These are phyloP conservation scores for Philhelius pedissequus DNA, from an alignment of 2,888 invertebrate species.

Conservation along the genomic window DNA sequence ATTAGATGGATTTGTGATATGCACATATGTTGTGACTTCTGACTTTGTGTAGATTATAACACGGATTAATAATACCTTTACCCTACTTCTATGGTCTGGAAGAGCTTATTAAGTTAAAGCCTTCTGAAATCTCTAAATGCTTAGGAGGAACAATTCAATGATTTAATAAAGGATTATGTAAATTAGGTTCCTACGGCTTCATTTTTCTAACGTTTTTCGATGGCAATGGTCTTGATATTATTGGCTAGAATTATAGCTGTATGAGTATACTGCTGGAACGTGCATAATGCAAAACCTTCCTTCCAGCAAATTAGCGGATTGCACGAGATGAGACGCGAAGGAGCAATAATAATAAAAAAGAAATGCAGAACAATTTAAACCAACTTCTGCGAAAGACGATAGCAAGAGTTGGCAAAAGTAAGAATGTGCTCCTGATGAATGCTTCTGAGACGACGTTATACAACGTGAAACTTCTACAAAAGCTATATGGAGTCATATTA, in stretches of 20 bases:
- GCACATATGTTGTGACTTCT: too few relatives aligned
- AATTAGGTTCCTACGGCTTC: neutral
- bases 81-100: neutral
- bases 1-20: too few relatives aligned
- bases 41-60: too few relatives aligned
- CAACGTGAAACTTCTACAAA: constrained; percentile 2
- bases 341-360: neutral
- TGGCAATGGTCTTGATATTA: neutral
- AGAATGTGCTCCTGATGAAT: constrained; percentile 9
- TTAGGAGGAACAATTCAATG: constrained; percentile 39
- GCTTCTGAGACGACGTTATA: neutral
- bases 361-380: constrained; percentile 5
- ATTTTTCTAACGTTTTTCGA: neutral
- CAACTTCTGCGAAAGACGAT: neutral
- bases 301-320: constrained; percentile 44
- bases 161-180: constrained; percentile 29
- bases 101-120: constrained; percentile 44
- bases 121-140: constrained; percentile 29
- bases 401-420: constrained; percentile 8
- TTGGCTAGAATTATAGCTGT: neutral
- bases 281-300: constrained; percentile 41
- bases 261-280: neutral
- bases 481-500: neutral
- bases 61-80: too few relatives aligned
- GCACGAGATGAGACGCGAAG: constrained; percentile 13